Evolutionary conservation across 2,797 vertebrate genomes (phyloP), one percentile per base, ranked within the genome.

Genomic region (Sebastes minor): DNA sequence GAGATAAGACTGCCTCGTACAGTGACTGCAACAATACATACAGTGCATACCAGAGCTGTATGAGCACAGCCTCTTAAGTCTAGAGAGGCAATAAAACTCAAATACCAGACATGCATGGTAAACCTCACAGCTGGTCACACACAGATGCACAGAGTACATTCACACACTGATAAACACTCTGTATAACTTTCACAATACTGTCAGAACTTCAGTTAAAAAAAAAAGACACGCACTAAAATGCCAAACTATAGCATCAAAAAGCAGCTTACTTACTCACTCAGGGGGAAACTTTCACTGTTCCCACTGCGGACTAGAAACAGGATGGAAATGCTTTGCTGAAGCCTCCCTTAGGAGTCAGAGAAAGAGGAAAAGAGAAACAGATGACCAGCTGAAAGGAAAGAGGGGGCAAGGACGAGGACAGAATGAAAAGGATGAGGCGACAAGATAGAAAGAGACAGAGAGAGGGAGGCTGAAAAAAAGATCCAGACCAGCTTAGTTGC

Each of bases 71-170:
- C 88, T 90, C 88, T 92, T 49, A 73, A 90, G 81, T 90, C 87
- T 92, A 86, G 86, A 86, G 80, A 90, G 88, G 90, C 88, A 86
- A 82, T 91, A 92, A 96, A 95, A 92, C 91, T 72, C 86, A 95
- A 95, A 96, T 87, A 95, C 87, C 93, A 95, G 88, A 86, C 89
- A 95, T 80, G 82, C 82, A 82, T 93, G 86, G 89, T 94, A 95
- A 92, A 76, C 68, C 77, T 90, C 92, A 94, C 93, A 95, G 90
- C 92, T 94, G 95, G 81, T 85, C 74, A 63, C 87, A 83, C 78
- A 78, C 57, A 78, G 57, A 79, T 49, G 68, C 77, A 86, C 63
- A 79, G 13, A 71, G 46, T 8, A 72, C 57, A 70, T 30, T 71
- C 59, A 56, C 76, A 81, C 56, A 84, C 71, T 27, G 32, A 62